Percentiles rank a stretch among this genome's conserved stretches.
Conservation (phyloP, 2,113 vertebrate genomes). For the Myodes glareolus region DNA sequence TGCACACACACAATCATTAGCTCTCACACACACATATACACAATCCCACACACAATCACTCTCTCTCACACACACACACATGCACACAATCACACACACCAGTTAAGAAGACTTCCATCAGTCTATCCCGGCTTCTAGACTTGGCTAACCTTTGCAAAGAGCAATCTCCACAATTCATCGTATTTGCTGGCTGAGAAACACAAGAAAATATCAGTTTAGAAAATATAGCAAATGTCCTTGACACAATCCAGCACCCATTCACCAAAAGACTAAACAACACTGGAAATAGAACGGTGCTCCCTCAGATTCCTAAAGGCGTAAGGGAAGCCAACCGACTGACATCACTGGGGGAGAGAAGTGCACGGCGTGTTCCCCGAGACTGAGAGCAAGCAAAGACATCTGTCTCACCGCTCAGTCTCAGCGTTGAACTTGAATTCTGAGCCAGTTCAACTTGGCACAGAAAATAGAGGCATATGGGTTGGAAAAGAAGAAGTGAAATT, state of each 20-base stretch:
- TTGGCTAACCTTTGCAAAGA: not conserved
- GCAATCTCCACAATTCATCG: too few species aligned
- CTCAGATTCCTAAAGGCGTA: not conserved
- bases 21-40: not conserved
- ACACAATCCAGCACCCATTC: not conserved
- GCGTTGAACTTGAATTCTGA: not conserved
- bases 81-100: too few species aligned
- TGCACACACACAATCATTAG: too few species aligned
- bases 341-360: not conserved
- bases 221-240: not conserved
- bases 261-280: not conserved
- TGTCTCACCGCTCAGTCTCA: not conserved
- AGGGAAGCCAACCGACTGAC: too few species aligned
- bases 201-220: not conserved
- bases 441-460: not conserved
- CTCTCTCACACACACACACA: not conserved
- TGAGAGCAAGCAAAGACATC: not conserved
- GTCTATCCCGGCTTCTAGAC: not conserved
- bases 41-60: too few species aligned
- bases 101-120: not conserved
- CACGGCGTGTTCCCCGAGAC: fast-evolving
- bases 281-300: not conserved
- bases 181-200: not conserved
- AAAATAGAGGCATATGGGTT: not conserved
- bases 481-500: not conserved